Evolutionary conservation across 2,888 invertebrate species (phyloP), one percentile per base, ranked within the genome.

Genomic region (Agriotes lineatus): DNA sequence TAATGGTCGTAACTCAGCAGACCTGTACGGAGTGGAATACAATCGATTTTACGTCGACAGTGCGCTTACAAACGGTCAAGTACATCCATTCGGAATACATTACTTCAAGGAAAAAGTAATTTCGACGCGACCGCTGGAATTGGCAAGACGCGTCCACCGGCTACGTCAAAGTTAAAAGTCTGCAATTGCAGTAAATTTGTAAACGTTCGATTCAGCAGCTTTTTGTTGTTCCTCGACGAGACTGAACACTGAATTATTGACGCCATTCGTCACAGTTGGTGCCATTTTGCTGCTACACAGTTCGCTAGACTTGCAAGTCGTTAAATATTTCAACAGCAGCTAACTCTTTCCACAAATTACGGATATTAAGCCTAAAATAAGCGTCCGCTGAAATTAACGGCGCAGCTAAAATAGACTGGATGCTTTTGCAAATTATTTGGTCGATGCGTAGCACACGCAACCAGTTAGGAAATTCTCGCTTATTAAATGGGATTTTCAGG

Each of bases 201-300:
- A 35, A 56, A 56, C 16, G 16, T 18, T 56, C 35, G 22, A 56
- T 56, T 37, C 20, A 19, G 56, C 5, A 19, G 52, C 54, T 63
- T 63, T 61, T 63, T 54, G 22, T 37, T 54, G 22, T 25, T 39
- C 7, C 16, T 56, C 22, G 35, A 19, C 22, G 57, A 63, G 50
- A 18, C 20, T 39, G 16, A 35, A 62, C 52, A 22, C 39, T 67
- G 42, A 67, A 67, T 67, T 67, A 67, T 54, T 67, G 62, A 58
- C 62, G 62, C 67, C 50, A 63, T 67, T 45, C 58, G 67, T 67
- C 67, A 67, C 67, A 67, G 67, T 63, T 67, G 67, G 67, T 67
- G 62, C 62, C 48, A 58, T 67, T 66, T 67, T 37, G 61, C 52
- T 57, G 33, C 57, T 62, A 42, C 61, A 61, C 67, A 62, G 62